Evolutionary conservation across 2,113 vertebrate species (phyloP).

Genomic region (Channa argus): DNA sequence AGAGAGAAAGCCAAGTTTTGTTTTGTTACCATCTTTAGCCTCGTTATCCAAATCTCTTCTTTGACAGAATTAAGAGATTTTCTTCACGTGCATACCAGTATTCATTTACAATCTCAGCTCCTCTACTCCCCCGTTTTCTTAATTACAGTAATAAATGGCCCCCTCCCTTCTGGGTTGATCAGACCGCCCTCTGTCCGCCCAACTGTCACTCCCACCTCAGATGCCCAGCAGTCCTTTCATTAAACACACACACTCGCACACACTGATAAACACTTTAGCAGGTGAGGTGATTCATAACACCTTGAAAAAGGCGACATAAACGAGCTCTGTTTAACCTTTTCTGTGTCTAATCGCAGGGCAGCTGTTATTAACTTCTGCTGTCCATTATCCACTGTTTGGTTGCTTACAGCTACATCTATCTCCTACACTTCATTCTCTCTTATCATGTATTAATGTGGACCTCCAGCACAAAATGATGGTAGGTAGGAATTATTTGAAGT

Average conservation of each 20-base stretch:
- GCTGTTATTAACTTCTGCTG: conserved; percentile 64
- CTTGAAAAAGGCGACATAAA: conserved; percentile 61
- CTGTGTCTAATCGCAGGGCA: conserved; percentile 55
- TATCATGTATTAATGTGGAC: not conserved
- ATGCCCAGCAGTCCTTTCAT: conserved; percentile 54
- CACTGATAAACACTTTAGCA: conserved; percentile 39
- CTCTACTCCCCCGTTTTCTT: conserved; percentile 39
- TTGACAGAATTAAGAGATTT: not conserved
- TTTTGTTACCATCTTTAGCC: conserved; percentile 28
- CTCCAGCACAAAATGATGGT: not conserved
- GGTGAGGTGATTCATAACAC: conserved; percentile 68
- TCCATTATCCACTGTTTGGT: conserved; percentile 10
- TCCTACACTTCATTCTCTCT: not conserved
- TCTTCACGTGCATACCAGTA: not conserved
- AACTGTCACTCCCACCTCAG: conserved; percentile 68
- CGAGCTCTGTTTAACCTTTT: conserved; percentile 69
- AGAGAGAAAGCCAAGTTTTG: conserved; percentile 23
- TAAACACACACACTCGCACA: conserved; percentile 21
- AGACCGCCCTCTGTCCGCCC: conserved; percentile 66
- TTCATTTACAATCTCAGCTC: conserved; percentile 2
- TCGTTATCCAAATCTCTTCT: not conserved
- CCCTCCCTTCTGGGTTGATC: conserved; percentile 59
- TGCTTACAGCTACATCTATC: conserved; percentile 11
- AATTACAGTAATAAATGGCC: conserved; percentile 75
- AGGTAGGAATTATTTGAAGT: not conserved